phyloP scores from a whole-genome alignment of 2,888 invertebrate species.

The Megalurothrips usitatus region DNA sequence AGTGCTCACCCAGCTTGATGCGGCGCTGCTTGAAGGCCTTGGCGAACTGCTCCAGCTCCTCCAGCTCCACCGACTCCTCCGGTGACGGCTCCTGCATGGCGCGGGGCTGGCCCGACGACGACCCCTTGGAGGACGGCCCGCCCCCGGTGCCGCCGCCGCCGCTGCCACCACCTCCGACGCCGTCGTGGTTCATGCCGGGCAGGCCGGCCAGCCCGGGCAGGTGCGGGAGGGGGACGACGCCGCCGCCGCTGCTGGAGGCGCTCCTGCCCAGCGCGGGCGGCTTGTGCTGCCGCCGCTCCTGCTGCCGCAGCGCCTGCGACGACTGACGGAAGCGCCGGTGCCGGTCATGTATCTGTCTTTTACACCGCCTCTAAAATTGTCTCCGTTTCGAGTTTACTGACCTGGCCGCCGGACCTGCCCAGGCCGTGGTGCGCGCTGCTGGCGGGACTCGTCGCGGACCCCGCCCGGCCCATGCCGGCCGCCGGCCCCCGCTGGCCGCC shows the following conservation, averaged over 20 bases:
- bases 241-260: slow-evolving; percentile 6
- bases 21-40: slow-evolving; percentile 96
- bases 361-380: slow-evolving; percentile 37
- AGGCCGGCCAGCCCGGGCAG: slow-evolving; percentile 34
- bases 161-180: slow-evolving; percentile 38
- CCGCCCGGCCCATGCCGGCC: not conserved
- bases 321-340: slow-evolving; percentile 68
- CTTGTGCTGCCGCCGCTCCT: slow-evolving; percentile 55
- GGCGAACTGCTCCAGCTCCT: slow-evolving; percentile 97
- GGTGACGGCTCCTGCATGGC: slow-evolving; percentile 60
- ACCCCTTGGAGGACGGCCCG: slow-evolving; percentile 40
- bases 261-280: not conserved
- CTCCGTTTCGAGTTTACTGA: slow-evolving; percentile 58
- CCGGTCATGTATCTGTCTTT: too few species aligned
- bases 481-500: not conserved
- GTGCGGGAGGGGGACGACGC: slow-evolving; percentile 35
- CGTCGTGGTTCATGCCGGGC: slow-evolving; percentile 37
- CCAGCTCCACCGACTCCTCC: slow-evolving; percentile 94
- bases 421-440: not conserved
- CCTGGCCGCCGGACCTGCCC: slow-evolving; percentile 64
- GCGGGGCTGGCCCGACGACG: slow-evolving; percentile 49
- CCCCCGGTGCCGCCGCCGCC: slow-evolving; percentile 21
- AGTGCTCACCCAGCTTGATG: slow-evolving; percentile 79
- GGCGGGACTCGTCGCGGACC: not conserved
- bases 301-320: slow-evolving; percentile 77